Percentiles rank a stretch among this genome's conserved stretches.
Conservation (phyloP, 2,888 invertebrate genomes). For the Eupithecia tripunctaria region DNA sequence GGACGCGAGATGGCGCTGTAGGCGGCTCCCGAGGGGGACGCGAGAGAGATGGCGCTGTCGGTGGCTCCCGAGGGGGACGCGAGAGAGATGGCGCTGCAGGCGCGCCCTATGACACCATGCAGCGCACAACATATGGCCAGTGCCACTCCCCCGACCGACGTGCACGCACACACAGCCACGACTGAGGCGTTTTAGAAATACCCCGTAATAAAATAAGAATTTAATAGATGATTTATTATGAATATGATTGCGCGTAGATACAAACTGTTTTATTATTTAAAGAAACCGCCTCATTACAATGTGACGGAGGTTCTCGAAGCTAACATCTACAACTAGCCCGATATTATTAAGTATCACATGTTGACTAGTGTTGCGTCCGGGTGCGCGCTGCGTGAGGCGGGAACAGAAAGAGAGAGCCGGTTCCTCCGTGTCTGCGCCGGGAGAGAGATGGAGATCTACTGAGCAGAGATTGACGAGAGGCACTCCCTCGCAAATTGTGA, state of each 20-base stretch:
- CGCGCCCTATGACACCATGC: neutral
- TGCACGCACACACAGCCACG: neutral
- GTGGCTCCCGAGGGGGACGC: neutral
- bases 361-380: neutral
- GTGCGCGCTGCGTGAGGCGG: neutral
- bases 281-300: too few relatives aligned
- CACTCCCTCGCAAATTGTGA: constrained; percentile 22
- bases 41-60: constrained; percentile 86
- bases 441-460: constrained; percentile 2
- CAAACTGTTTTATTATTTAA: too few relatives aligned
- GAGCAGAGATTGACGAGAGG: constrained; percentile 16
- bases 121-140: neutral
- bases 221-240: too few relatives aligned
- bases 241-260: too few relatives aligned
- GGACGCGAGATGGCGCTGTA: neutral
- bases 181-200: neutral
- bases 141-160: neutral
- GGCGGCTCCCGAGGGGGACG: too few relatives aligned
- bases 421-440: neutral
- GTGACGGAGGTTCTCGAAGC: too few relatives aligned
- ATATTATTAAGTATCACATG: too few relatives aligned
- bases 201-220: too few relatives aligned
- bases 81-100: neutral
- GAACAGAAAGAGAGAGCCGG: neutral
- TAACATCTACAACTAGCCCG: too few relatives aligned